Evolutionary conservation across 2,888 invertebrate genomes (phyloP).

Genomic region (Germaria angustata): DNA sequence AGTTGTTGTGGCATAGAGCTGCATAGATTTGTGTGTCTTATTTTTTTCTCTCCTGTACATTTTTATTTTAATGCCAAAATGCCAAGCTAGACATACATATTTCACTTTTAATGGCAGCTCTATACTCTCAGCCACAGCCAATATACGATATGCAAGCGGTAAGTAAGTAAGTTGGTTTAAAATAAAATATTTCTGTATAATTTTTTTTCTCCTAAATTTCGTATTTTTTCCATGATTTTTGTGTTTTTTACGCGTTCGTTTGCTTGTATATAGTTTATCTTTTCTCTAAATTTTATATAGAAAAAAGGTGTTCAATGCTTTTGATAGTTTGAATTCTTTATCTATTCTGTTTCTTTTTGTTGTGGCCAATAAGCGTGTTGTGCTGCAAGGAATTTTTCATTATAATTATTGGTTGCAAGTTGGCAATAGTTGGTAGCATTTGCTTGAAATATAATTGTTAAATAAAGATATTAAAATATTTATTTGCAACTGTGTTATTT

Average conservation of each 20-base stretch:
- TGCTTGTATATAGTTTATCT: neutral
- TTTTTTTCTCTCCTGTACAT: neutral
- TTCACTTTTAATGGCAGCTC: slow-evolving; percentile 63
- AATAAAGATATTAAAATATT: slow-evolving; percentile 45
- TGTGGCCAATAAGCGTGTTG: slow-evolving; percentile 46
- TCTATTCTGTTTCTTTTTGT: neutral
- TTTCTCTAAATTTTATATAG: neutral
- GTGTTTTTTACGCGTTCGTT: slow-evolving; percentile 36
- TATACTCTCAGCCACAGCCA: neutral
- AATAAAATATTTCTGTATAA: slow-evolving; percentile 1
- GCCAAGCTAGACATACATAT: slow-evolving; percentile 61
- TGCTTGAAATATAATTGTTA: slow-evolving; percentile 16
- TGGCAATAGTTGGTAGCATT: slow-evolving; percentile 20
- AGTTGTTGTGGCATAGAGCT: slow-evolving; percentile 7
- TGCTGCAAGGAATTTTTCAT: slow-evolving; percentile 46
- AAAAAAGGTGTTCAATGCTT: slow-evolving; percentile 7
- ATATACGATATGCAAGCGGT: neutral
- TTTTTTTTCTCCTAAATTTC: neutral
- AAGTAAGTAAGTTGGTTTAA: neutral
- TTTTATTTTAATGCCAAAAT: slow-evolving; percentile 51
- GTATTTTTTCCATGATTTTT: neutral
- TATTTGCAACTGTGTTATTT: neutral
- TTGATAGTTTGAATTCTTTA: neutral
- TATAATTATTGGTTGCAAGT: slow-evolving; percentile 54
- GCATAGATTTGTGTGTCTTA: slow-evolving; percentile 20